phyloP scores from a whole-genome alignment of 35 echinoderm and acorn worm genomes.

The Strongylocentrotus purpuratus region DNA sequence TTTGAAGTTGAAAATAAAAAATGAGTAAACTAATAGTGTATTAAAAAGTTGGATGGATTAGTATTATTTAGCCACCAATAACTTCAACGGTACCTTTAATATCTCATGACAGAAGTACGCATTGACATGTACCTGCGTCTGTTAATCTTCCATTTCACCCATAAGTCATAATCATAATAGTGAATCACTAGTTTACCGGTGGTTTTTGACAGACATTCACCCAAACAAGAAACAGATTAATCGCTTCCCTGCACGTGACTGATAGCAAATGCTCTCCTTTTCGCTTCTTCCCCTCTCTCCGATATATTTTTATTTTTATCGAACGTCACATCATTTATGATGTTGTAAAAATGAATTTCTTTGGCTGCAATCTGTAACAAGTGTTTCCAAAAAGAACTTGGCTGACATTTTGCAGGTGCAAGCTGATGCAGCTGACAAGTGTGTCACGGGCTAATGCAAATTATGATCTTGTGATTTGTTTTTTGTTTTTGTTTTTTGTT shows the following conservation, averaged over 20 bases:
- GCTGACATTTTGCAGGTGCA: slow-evolving; percentile 9
- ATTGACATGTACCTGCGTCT: not conserved
- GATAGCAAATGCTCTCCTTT: not conserved
- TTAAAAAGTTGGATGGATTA: too few species aligned
- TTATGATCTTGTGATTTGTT: not conserved
- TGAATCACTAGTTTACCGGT: not conserved
- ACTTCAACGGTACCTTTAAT: too few species aligned
- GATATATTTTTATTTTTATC: not conserved
- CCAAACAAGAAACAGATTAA: not conserved
- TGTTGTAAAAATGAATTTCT: not conserved
- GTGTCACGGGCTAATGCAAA: not conserved
- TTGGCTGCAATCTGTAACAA: not conserved
- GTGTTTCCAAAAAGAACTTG: not conserved
- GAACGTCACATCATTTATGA: not conserved
- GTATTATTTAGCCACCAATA: too few species aligned
- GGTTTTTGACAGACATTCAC: not conserved
- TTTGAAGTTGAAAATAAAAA: too few species aligned
- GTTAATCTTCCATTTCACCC: not conserved
- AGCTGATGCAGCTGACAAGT: not conserved
- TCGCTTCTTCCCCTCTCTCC: not conserved
- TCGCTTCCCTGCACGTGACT: slow-evolving; percentile 6
- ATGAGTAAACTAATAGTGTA: too few species aligned
- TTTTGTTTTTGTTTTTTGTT: not conserved
- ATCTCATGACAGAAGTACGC: not conserved
- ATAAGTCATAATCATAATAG: not conserved